Conservation (phyloP, 2,797 vertebrate genomes). For the Dermochelys coriacea region DNA sequence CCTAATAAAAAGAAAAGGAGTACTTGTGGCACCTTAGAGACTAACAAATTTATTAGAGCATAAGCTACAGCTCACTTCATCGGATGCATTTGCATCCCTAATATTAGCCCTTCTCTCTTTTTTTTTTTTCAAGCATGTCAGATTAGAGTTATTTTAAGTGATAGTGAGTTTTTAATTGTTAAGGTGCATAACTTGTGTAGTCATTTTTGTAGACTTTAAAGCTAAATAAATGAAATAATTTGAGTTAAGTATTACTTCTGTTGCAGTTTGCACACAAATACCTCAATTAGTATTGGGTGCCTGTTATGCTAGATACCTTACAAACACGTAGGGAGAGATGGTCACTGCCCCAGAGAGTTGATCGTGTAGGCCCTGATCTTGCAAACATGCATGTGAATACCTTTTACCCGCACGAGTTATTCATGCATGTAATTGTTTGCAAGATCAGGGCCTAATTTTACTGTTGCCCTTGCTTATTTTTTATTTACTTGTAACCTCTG, state of each 20-base stretch:
- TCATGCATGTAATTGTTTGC: slow-evolving; percentile 44
- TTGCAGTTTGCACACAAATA: not conserved
- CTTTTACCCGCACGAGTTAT: slow-evolving; percentile 19
- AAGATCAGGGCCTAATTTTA: slow-evolving; percentile 4
- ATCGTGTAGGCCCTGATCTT: slow-evolving; percentile 57
- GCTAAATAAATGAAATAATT: not conserved
- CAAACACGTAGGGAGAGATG: slow-evolving; percentile 50
- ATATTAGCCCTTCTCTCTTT: not conserved
- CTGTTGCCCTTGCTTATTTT: not conserved
- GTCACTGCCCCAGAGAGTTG: slow-evolving; percentile 54
- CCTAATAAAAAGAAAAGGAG: no score
- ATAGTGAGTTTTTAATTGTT: not conserved
- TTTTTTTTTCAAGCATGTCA: not conserved
- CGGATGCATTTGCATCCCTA: no score
- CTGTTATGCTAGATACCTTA: not conserved
- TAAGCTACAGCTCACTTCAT: no score
- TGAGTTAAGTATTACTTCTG: not conserved
- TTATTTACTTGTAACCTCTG: not conserved
- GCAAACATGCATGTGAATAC: slow-evolving; percentile 10
- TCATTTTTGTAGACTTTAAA: not conserved
- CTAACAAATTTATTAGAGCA: no score
- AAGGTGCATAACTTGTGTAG: not conserved
- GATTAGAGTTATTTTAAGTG: not conserved
- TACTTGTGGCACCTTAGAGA: no score
- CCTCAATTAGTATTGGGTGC: slow-evolving; percentile 46